A percentile compares a stretch with the other conserved stretches of the same genome.
Evolutionary conservation across 2,113 vertebrate species (phyloP).

Genomic region (Marmota monax): DNA sequence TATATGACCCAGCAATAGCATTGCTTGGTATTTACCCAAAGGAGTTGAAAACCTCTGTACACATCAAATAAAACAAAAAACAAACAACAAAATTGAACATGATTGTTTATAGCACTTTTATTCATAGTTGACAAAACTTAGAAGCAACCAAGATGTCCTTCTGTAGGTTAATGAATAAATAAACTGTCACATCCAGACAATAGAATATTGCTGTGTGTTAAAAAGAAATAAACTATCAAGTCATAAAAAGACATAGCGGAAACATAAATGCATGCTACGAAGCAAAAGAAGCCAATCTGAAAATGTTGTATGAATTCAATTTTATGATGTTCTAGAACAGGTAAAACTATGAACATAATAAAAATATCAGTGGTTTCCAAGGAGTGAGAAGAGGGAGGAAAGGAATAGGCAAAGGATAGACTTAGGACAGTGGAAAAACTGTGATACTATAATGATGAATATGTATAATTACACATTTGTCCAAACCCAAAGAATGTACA

Average conservation of each 20-base stretch:
- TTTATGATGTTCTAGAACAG: neutral
- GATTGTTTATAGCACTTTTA: neutral
- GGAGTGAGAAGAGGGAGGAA: too few relatives aligned
- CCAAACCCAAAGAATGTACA: neutral
- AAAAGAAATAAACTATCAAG: neutral
- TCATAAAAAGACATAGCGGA: neutral
- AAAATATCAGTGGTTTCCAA: neutral
- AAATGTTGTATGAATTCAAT: neutral
- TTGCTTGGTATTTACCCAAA: neutral
- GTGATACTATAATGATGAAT: neutral
- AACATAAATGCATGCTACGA: neutral
- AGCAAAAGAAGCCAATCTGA: neutral
- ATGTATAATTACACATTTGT: neutral
- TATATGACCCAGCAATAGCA: neutral
- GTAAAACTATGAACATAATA: neutral
- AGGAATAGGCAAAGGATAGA: neutral
- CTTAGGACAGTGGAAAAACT: neutral
- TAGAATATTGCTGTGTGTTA: neutral
- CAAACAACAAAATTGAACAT: neutral
- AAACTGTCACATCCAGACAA: neutral
- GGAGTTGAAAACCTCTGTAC: neutral
- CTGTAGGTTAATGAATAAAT: neutral
- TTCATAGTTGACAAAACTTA: neutral
- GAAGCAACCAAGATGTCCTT: neutral
- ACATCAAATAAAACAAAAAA: neutral